Conservation (phyloP, 1,140 invertebrate species). For the Bemisia tabaci region DNA sequence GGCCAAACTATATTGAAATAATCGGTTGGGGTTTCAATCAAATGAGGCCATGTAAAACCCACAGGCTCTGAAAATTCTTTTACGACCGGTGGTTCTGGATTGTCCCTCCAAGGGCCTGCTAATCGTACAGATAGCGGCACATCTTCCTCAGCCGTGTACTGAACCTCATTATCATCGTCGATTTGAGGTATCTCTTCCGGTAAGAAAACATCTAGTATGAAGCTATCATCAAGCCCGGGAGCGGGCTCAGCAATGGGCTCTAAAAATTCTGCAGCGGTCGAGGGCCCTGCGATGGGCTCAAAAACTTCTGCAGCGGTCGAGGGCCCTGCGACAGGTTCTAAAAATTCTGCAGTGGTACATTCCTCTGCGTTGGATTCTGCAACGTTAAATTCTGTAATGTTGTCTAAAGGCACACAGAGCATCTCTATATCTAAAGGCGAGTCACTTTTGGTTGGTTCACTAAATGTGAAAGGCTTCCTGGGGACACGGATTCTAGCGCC, state of each 20-base stretch:
- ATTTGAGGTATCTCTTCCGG: background rate
- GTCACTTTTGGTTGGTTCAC: background rate
- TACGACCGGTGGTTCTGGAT: background rate
- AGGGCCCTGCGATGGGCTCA: background rate
- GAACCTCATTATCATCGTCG: background rate
- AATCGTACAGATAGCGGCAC: background rate
- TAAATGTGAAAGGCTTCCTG: background rate
- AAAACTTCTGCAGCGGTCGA: too few relatives aligned
- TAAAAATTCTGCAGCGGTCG: background rate
- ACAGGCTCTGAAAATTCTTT: background rate
- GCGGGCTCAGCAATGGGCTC: background rate
- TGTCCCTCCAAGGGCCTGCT: background rate
- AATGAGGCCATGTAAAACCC: background rate
- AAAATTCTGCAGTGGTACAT: too few relatives aligned
- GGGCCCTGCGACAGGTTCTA: too few relatives aligned
- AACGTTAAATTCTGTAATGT: too few relatives aligned
- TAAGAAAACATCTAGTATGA: background rate
- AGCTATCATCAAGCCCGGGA: background rate
- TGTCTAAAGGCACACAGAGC: background rate
- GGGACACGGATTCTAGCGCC: background rate
- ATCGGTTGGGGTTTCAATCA: background rate
- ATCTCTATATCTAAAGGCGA: background rate
- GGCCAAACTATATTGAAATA: slow-evolving; percentile 2
- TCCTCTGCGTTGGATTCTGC: too few relatives aligned
- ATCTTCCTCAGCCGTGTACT: background rate